Base-by-base conservation (phyloP, 2,797 vertebrate genomes). In the Lepilemur ruficaudatus region DNA sequence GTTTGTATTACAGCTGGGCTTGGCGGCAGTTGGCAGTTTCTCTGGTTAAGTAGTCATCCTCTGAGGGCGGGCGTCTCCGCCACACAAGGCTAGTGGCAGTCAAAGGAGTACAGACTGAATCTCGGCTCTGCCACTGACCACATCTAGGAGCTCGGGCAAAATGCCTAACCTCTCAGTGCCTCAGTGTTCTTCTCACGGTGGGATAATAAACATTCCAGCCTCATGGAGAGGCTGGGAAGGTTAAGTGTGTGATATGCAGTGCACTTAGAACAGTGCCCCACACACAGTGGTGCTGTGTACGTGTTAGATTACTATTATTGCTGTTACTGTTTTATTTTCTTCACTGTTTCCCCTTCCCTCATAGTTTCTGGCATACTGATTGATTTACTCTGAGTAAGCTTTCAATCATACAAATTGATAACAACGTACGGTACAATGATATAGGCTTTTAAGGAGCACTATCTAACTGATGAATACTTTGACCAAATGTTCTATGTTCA, bases 321-420 rank as follows among this genome's bases (percentile, higher is more conserved):
- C 18, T 82, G 41, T 61, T 43, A 32, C 22, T 43, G 23, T 59
- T 94, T 92, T 38, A 55, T 70, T 67, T 84, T 84, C 50, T 93
- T 15, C 23, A 20, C 10, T 20, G 48, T 73, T 92, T 50, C 22
- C 10, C 18, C 63, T 23, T 81, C 28, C 55, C 25, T 69, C 18
- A 17, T 46, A 35, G 67, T 67, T 92, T 63, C 55, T 92, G 69
- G 63, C 7, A 23, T 78, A 55, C 57, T 96, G 72, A 75, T 81
- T 69, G 38, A 92, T 91, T 92, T 84, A 81, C 57, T 93, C 23
- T 63, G 50, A 57, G 8, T 57, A 79, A 82, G 73, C 55, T 91
- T 95, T 88, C 85, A 65, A 38, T 88, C 92, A 70, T 75, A 73
- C 35, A 61, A 46, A 80, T 38, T 50, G 63, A 85, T 81, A 87